Evolutionary conservation across 2,113 vertebrate genomes (phyloP).

Genomic region (Elachura formosa): DNA sequence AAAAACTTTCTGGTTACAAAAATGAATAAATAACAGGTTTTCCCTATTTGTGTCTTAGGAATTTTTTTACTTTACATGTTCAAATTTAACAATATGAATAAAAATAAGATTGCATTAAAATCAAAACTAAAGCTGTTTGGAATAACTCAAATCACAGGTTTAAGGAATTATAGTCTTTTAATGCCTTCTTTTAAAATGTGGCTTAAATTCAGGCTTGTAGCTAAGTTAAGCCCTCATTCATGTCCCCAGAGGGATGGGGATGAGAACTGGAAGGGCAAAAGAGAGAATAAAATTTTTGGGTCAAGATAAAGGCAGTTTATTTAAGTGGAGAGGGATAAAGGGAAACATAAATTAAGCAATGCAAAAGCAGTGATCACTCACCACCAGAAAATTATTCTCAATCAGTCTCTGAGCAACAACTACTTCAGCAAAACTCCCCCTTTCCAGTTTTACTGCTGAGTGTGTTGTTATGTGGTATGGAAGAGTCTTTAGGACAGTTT

Average conservation of each 20-base stretch:
- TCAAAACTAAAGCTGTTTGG: not conserved
- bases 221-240: not conserved
- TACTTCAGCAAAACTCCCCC: not conserved
- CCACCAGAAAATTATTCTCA: accelerated
- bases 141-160: not conserved
- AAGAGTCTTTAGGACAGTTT: not conserved
- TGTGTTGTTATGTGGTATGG: not conserved
- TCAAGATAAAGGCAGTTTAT: not conserved
- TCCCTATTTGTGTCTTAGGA: not conserved
- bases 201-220: not conserved
- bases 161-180: not conserved
- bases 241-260: not conserved
- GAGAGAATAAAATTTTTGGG: not conserved
- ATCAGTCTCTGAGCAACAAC: not conserved
- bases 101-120: not conserved
- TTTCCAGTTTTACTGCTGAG: not conserved
- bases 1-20: not conserved
- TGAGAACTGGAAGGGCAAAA: not conserved
- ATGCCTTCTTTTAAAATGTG: not conserved
- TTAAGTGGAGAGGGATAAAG: not conserved
- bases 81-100: not conserved
- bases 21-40: not conserved
- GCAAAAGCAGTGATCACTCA: not conserved
- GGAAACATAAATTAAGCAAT: not conserved
- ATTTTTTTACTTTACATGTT: not conserved